Evolutionary conservation across 2,888 invertebrate genomes (phyloP).

Genomic region (Orchesellides sinensis): DNA sequence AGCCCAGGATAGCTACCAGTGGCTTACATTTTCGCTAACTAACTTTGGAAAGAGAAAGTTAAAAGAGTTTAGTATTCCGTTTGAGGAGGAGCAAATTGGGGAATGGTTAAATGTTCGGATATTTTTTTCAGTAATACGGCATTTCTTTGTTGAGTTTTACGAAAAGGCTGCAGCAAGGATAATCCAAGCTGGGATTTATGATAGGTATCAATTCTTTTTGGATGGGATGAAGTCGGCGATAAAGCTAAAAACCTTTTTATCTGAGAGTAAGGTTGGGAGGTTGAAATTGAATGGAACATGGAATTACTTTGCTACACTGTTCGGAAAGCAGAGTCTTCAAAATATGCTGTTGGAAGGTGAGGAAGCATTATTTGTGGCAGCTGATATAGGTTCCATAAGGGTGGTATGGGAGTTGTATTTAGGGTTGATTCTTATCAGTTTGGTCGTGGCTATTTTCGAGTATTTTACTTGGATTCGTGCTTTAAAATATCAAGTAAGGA

Average conservation of each 20-base stretch:
- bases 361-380: background rate
- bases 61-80: too few relatives aligned
- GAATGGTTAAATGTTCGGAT: background rate
- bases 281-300: background rate
- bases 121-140: background rate
- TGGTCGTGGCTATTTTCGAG: background rate
- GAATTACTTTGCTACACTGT: slow-evolving; percentile 9
- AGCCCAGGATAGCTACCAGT: background rate
- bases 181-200: background rate
- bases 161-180: background rate
- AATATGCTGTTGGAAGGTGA: background rate
- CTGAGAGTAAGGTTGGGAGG: too few relatives aligned
- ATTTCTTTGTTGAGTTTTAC: slow-evolving; percentile 5
- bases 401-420: slow-evolving; percentile 22
- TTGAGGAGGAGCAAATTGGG: too few relatives aligned
- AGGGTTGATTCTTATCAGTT: background rate
- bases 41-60: background rate
- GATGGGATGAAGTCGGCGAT: background rate
- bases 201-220: background rate
- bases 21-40: background rate
- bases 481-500: too few relatives aligned
- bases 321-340: background rate
- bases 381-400: background rate
- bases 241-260: background rate
- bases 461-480: background rate